Evolutionary conservation across 2,888 invertebrate species (phyloP), one percentile per base, ranked within the genome.

Genomic region (Cerceris rybyensis): DNA sequence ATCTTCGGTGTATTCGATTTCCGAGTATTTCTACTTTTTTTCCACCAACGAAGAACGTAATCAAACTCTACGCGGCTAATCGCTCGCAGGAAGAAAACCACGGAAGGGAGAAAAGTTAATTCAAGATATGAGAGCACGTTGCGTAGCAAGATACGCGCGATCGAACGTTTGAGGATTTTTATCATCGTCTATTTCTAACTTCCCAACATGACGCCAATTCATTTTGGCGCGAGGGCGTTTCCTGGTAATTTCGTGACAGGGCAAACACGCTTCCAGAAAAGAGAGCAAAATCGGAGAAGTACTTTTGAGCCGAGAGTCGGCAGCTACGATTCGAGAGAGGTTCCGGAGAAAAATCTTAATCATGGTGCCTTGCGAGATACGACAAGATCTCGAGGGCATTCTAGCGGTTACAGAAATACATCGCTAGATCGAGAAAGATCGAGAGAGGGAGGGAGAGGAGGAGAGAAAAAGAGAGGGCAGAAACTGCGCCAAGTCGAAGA

Each of bases 351-450:
- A 82, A 82, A 73, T 79, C 57, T 74, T 80, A 82, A 78, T 78
- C 75, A 75, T 79, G 84, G 84, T 79, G 83, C 83, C 83, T 81
- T 55, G 74, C 67, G 50, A 70, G 69, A 64, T 58, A 55, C 61
- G 55, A 9, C 49, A 49, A 68, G 64, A 64, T 77, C 83, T 77
- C 54, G 70, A 60, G 78, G 83, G 79, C 73, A 74, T 82, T 70
- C 70, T 69, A 68, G 68, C 75, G 65, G 66, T 80, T 78, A 72
- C 82, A 85, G 82, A 80, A 84, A 82, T 84, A 84, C 43, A 43
- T 59, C 41, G 50, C 55, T 50, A 9, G 59, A 17, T 46, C 60
- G 54, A 55, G 11, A 67, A 42, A 67, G 55, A 59, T 61, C 55
- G 59, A 55, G 43, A 59, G 46, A 60, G 64, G 43, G 46, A 63